phyloP scores from a whole-genome alignment of 1,140 invertebrate species.

The Paraescarpia echinospica region DNA sequence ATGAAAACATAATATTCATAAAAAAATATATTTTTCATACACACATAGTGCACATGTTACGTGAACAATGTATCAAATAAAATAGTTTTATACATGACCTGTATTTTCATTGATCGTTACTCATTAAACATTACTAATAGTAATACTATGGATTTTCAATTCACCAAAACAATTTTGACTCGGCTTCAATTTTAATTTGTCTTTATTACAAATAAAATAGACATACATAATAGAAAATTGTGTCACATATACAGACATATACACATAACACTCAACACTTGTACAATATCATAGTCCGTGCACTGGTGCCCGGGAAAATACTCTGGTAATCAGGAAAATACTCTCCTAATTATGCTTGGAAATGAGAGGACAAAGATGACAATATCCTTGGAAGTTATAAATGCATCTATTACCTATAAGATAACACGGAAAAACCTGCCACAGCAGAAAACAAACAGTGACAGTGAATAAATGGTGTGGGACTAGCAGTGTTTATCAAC shows the following conservation, averaged over 20 bases:
- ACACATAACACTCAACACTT: constrained; percentile 1
- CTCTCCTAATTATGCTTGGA: not conserved
- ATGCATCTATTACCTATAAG: not conserved
- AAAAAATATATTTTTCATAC: not conserved
- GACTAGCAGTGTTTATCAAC: no score
- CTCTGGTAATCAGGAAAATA: not conserved
- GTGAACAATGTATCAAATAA: not conserved
- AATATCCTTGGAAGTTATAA: not conserved
- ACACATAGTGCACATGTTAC: not conserved
- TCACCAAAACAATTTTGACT: not conserved
- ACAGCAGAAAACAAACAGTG: not conserved
- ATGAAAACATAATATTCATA: not conserved
- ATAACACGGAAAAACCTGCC: not conserved
- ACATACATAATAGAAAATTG: not conserved
- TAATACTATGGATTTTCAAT: not conserved
- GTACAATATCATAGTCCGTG: not conserved
- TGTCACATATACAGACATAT: not conserved
- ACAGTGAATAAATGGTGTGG: not conserved
- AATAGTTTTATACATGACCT: not conserved
- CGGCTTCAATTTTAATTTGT: not conserved
- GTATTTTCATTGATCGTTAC: no score
- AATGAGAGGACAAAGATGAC: no score
- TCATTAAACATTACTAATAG: no score
- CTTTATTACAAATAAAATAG: not conserved
- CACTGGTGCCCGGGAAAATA: not conserved